Conservation (phyloP, 2,113 vertebrate genomes). For the Morphnarchus princeps region DNA sequence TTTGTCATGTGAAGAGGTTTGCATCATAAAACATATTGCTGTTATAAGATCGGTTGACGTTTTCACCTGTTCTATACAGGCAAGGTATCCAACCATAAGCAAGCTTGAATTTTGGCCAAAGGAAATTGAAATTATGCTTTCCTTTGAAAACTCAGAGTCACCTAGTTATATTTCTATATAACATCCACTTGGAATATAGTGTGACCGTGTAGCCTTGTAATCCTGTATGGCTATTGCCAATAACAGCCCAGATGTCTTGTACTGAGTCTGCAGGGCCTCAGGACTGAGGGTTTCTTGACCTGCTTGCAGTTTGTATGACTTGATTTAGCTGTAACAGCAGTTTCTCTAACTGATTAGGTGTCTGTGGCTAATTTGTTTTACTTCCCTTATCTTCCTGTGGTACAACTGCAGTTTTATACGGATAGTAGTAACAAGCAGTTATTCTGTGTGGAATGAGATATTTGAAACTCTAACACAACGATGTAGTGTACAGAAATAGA, state of each 20-base stretch:
- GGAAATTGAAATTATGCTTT: background rate
- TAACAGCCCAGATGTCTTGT: background rate
- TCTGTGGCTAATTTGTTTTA: background rate
- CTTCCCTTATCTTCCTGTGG: background rate
- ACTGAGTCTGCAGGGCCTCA: background rate
- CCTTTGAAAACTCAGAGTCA: background rate
- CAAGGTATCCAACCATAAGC: background rate
- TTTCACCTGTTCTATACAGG: background rate
- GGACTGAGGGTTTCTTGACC: background rate
- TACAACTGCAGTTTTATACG: background rate
- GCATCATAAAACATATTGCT: background rate
- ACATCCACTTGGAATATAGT: fast-evolving
- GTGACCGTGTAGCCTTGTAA: background rate
- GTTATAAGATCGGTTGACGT: background rate
- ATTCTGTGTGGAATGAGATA: background rate
- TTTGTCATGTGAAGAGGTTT: background rate
- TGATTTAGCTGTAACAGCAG: background rate
- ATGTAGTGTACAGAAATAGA: background rate
- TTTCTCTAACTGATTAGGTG: background rate
- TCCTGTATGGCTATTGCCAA: background rate
- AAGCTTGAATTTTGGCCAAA: background rate
- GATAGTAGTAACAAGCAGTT: background rate
- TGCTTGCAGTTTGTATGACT: background rate
- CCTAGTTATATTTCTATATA: background rate
- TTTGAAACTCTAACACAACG: background rate